Evolutionary conservation across 2,113 vertebrate species (phyloP), one percentile per base, ranked within the genome.

Genomic region (Menidia beryllina): DNA sequence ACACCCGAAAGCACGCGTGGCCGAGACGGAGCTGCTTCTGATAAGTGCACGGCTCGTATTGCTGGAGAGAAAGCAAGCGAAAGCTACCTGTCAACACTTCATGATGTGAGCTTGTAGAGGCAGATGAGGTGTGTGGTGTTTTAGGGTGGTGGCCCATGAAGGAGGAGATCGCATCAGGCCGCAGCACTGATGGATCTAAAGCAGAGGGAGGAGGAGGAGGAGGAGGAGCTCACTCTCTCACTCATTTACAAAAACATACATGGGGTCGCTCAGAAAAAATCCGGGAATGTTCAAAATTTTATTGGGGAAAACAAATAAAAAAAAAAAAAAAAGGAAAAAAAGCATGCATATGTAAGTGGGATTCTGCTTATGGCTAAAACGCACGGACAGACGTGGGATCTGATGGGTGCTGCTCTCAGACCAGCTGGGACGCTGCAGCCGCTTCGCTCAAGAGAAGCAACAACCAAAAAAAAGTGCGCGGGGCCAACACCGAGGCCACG

Each of bases 371-470:
- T 56, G 36, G 60, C 68, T 68, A 47, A 41, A 62, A 57, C 23
- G 61, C 60, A 63, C 57, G 68, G 21, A 54, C 17, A 54, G 63
- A 63, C 75, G 73, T 11, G 15, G 75, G 26, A 76, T 66, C 43
- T 58, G 68, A 71, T 72, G 64, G 77, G 52, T 15, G 54, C 64
- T 74, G 69, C 36, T 49, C 91, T 96, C 94, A 97, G 73, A 92
- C 96, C 59, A 94, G 94, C 96, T 92, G 91, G 91, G 86, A 82
- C 26, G 47, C 72, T 69, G 79, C 71, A 72, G 43, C 62, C 74
- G 41, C n/a, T n/a, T n/a, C n/a, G n/a, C n/a, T n/a, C n/a, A n/a
- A n/a, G n/a, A n/a, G n/a, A n/a, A n/a, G n/a, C n/a, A n/a, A n/a
- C n/a, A n/a, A n/a, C n/a, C 23, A 36, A n/a, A 34, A 54, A 41